Evolutionary conservation across 1,140 invertebrate species (phyloP), one percentile per base, ranked within the genome.

Genomic region (Leptinotarsa undecemlineata): DNA sequence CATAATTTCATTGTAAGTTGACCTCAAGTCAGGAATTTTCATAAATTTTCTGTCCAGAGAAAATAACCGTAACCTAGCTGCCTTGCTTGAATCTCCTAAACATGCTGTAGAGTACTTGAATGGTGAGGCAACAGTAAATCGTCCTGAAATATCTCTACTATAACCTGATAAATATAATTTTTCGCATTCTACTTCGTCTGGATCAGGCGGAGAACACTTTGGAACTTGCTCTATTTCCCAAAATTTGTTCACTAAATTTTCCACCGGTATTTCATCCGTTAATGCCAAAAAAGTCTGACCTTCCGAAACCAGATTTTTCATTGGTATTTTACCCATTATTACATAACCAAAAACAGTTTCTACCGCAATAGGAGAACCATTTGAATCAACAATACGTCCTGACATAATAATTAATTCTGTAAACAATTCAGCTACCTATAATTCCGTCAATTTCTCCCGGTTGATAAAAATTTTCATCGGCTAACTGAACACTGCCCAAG

Each of bases 321-420:
- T 23, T 13, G 67, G 23, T 33, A 48, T 20, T 20, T 68, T 68
- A 15, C 67, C 67, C 67, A 68, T 68, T 15, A 68, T 68, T 47
- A 68, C 48, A 13, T 68, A 68, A 17, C 33, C 67, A 4, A 68
- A 68, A 33, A 33, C 19, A 4, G 67, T 68, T 23, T 68, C 19
- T 17, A 23, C 5, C 14, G 67, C 67, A 15, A 17, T 15, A 20
- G 67, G 4, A 33, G 21, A n/a, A 15, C 42, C 67, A 21, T 6
- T 21, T 15, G 19, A 14, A 64, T 17, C 4, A 64, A 15, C n/a
- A n/a, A n/a, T n/a, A n/a, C n/a, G n/a, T n/a, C n/a, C n/a, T n/a
- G n/a, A n/a, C n/a, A n/a, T n/a, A n/a, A n/a, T n/a, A n/a, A n/a
- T n/a, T n/a, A n/a, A n/a, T n/a, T n/a, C n/a, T n/a, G n/a, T n/a